Evolutionary conservation across 2,888 invertebrate genomes (phyloP).

Genomic region (Mythimna ferrago): DNA sequence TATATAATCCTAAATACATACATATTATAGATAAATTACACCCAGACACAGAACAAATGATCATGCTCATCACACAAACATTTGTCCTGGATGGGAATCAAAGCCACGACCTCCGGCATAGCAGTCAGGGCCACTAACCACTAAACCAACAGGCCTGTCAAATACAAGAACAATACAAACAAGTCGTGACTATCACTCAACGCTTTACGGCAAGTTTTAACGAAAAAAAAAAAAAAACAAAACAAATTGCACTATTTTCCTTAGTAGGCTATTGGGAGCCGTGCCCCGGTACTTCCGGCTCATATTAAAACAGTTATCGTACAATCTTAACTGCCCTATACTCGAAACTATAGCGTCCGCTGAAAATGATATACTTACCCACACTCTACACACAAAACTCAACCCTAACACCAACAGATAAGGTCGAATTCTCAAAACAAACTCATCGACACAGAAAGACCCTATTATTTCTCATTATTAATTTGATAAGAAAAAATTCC

Average conservation of each 20-base stretch:
- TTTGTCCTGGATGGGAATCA: too few relatives aligned
- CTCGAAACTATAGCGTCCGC: slow-evolving; percentile 86
- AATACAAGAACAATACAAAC: slow-evolving; percentile 6
- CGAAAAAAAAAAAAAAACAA: slow-evolving; percentile 69
- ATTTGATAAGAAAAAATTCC: slow-evolving; percentile 86
- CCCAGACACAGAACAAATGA: too few relatives aligned
- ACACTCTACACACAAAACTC: slow-evolving; percentile 71
- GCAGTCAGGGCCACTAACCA: too few relatives aligned
- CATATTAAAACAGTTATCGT: slow-evolving; percentile 89
- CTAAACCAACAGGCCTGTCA: too few relatives aligned
- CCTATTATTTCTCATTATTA: slow-evolving; percentile 87
- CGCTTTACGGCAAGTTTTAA: slow-evolving; percentile 60
- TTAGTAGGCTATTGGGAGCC: slow-evolving; percentile 76
- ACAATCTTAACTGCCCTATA: slow-evolving; percentile 88
- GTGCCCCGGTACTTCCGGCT: slow-evolving; percentile 84
- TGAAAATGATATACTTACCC: slow-evolving; percentile 86
- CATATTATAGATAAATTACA: too few relatives aligned
- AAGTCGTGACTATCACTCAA: slow-evolving; percentile 38
- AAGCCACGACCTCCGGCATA: too few relatives aligned
- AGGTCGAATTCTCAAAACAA: slow-evolving; percentile 64
- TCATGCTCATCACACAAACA: too few relatives aligned
- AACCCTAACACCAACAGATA: slow-evolving; percentile 68
- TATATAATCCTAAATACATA: too few relatives aligned
- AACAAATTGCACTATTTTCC: slow-evolving; percentile 85
- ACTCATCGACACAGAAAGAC: slow-evolving; percentile 59